Percentiles rank a stretch among this genome's conserved stretches.
Evolutionary conservation across 1,140 invertebrate species (phyloP).

Genomic region (Diorhabda elongata): DNA sequence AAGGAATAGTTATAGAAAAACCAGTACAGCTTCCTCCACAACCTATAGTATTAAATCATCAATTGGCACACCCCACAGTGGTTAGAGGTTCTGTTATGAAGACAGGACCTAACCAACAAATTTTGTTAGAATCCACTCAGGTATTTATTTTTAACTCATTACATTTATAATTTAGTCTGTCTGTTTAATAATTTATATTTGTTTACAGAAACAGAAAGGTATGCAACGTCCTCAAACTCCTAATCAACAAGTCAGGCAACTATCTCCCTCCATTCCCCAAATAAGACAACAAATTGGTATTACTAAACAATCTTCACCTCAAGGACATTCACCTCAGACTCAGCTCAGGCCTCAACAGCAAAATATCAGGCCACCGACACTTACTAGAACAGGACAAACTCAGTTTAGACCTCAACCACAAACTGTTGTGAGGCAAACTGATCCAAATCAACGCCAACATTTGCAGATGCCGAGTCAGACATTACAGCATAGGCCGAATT

Average conservation of each 20-base stretch:
- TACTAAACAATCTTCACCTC: not conserved
- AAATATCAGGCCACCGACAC: not conserved
- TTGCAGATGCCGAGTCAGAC: not conserved
- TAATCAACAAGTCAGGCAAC: not conserved
- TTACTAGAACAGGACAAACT: not conserved
- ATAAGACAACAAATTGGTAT: not conserved
- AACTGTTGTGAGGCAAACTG: not conserved
- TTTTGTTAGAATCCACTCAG: constrained; percentile 4
- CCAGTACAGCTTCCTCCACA: constrained; percentile 23
- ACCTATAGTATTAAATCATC: constrained; percentile 38
- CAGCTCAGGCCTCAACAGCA: not conserved
- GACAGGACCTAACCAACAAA: not conserved
- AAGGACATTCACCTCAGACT: not conserved
- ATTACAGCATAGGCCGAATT: not conserved
- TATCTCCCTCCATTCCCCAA: not conserved
- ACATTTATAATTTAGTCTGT: not conserved
- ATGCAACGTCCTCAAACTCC: not conserved
- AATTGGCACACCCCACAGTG: constrained; percentile 17
- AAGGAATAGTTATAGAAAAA: constrained; percentile 17
- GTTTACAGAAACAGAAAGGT: not conserved
- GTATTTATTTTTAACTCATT: not conserved
- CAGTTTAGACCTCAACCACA: not conserved
- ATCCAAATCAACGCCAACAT: not conserved
- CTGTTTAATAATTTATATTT: not conserved
- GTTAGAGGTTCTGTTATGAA: constrained; percentile 2